Base-by-base conservation (phyloP, 2,888 invertebrate species). In the Drosophila antonietae region DNA sequence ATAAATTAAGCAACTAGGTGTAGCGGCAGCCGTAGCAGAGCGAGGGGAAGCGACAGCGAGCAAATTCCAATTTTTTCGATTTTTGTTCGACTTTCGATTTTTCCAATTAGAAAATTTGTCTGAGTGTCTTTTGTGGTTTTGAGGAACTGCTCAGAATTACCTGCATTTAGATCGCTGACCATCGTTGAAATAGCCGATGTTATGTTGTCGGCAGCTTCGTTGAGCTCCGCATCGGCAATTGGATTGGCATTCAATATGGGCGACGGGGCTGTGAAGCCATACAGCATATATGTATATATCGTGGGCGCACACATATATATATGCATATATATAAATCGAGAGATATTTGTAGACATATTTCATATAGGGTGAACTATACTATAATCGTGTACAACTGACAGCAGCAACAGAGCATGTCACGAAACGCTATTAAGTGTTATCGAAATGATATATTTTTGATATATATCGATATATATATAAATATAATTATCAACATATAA, bases 131-230 rank as follows among this genome's bases (percentile, higher is more conserved):
- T 28, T 28, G 6, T n/a, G 15, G 43, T 18, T 28, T 37, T 37
- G 37, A 23, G 33, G 14, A 39, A 33, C 12, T 35, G 28, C 65
- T 56, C 53, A 56, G 59, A 79, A 83, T 92, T 92, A 96, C 96
- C 97, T 94, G 97, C 97, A 93, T 98, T 98, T 62, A 99, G 95
- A 94, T 99, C 99, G 93, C 97, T 95, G 84, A 99, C 99, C 84
- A 99, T 95, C 33, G 98, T 97, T 41, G 98, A 98, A 98, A 99
- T 99, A 73, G 99, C 99, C 93, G 97, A 97, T 73, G 99, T 98
- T 83, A 99, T 98, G 35, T 98, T 98, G 93, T 99, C 99, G 51
- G 99, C 99, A 53, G 99, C 98, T 90, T 97, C 97, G 81, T 99
- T 94, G 63, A 99, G 95, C 93, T 99, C 98, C 91, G 97, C 97